phyloP scores from a whole-genome alignment of 2,113 vertebrate species.

The Dolichallabes microphthalmus region DNA sequence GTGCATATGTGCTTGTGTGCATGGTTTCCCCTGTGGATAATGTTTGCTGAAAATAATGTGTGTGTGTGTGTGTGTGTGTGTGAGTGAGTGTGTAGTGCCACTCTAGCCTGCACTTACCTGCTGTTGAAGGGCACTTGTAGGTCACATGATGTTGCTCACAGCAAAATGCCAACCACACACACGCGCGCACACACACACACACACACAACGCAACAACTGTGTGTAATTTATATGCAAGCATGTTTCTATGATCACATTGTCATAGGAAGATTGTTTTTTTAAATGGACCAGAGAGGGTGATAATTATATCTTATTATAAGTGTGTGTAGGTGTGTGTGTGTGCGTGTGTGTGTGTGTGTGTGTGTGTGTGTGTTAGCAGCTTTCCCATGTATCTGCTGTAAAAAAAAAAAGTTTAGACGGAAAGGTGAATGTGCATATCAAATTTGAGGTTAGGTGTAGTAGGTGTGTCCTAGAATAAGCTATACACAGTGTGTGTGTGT shows the following conservation, averaged over 20 bases:
- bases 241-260: neutral
- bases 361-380: neutral
- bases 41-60: neutral
- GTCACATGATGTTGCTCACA: slow-evolving; percentile 28
- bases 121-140: slow-evolving; percentile 23
- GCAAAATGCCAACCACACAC: slow-evolving; percentile 22
- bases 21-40: neutral
- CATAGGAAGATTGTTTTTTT: neutral
- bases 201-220: slow-evolving; percentile 7
- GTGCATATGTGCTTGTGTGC: neutral
- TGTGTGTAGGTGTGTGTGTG: neutral
- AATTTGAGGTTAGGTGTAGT: neutral
- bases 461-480: neutral
- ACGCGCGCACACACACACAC: slow-evolving; percentile 1
- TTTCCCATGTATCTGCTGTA: neutral
- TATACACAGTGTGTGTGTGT: neutral
- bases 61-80: slow-evolving; percentile 7
- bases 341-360: neutral
- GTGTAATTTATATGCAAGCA: slow-evolving; percentile 6
- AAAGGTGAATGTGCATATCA: neutral
- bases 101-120: slow-evolving; percentile 17
- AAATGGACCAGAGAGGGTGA: neutral
- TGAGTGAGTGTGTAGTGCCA: neutral
- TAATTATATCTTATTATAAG: neutral
- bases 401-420: neutral